Evolutionary conservation across 1,140 invertebrate genomes (phyloP).

Genomic region (Cephus cinctus): DNA sequence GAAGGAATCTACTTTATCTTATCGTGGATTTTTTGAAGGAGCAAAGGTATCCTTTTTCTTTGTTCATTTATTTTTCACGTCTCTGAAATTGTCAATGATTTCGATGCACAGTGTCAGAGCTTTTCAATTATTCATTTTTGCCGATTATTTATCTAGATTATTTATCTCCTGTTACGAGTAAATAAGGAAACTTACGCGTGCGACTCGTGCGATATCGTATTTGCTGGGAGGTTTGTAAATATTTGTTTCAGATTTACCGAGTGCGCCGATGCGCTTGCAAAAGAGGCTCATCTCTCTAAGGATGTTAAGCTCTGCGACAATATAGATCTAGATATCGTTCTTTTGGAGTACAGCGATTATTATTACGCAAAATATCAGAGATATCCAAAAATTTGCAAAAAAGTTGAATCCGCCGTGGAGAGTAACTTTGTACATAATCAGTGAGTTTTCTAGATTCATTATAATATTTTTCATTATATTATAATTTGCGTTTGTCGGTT

Average conservation of each 20-base stretch:
- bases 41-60: slow-evolving; percentile 60
- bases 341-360: slow-evolving; percentile 87
- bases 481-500: slow-evolving; percentile 6
- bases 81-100: slow-evolving; percentile 10
- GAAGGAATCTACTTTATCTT: slow-evolving; percentile 74
- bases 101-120: slow-evolving; percentile 14
- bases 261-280: slow-evolving; percentile 61
- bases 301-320: slow-evolving; percentile 85
- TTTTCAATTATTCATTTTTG: slow-evolving; percentile 10
- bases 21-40: slow-evolving; percentile 74
- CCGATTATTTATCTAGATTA: slow-evolving; percentile 10
- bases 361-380: slow-evolving; percentile 84
- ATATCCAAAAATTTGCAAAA: slow-evolving; percentile 77
- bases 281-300: slow-evolving; percentile 69
- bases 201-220: no score
- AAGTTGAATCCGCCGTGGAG: slow-evolving; percentile 32
- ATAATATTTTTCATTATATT: slow-evolving; percentile 9
- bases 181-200: no score
- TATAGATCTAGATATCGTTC: slow-evolving; percentile 81
- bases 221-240: slow-evolving; percentile 2
- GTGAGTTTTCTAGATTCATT: not conserved
- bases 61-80: not conserved
- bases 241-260: slow-evolving; percentile 56
- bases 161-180: slow-evolving; percentile 5
- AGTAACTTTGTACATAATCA: not conserved